Base-by-base conservation (phyloP, 1,140 invertebrate genomes). In the Sinonovacula constricta region DNA sequence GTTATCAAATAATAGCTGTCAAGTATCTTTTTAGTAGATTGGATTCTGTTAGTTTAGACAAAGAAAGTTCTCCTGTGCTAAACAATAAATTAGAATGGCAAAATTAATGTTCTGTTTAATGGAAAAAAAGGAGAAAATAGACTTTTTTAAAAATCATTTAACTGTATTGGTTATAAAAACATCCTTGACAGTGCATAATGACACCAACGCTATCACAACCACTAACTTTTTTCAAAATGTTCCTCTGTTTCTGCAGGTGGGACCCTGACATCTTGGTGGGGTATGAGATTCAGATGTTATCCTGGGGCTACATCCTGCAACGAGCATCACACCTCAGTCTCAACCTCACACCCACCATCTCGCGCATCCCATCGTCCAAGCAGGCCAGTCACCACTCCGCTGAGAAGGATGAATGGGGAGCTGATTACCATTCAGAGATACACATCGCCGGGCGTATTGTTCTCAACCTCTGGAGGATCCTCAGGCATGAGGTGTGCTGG, bases 231-330 rank as follows among this genome's bases (percentile, higher is more conserved):
- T 22, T 7, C 12, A 22, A 31, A 12, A 10, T 4, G 33, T 34
- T 30, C 31, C 10, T 62, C 59, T 24, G 34, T 66, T 53, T 80
- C 79, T 84, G 14, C 72, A 93, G 92, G 83, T 94, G 93, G 89
- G 97, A 99, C 94, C 97, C 98, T 0, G 98, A 99, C 88, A 97
- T 99, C 79, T 92, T 99, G 80, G 93, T 97, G 68, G 98, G 98
- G 28, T 99, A 97, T 93, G 98, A 99, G 88, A 93, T 98, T 65
- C 95, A 98, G 92, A 95, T 95, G 92, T 91, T 94, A 28, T 99
- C 98, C 0, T 99, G 97, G 98, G 98, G 98, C 14, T 99, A 97
- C 86, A 83, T 99, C 0, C 92, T 98, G 49, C 94, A 98, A 83
- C 92, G 98, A 88, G 95, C 95, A 0, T 92, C 93, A 60, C 80